Conservation (phyloP, 2,888 invertebrate species). For the Chymomyza procnemis region DNA sequence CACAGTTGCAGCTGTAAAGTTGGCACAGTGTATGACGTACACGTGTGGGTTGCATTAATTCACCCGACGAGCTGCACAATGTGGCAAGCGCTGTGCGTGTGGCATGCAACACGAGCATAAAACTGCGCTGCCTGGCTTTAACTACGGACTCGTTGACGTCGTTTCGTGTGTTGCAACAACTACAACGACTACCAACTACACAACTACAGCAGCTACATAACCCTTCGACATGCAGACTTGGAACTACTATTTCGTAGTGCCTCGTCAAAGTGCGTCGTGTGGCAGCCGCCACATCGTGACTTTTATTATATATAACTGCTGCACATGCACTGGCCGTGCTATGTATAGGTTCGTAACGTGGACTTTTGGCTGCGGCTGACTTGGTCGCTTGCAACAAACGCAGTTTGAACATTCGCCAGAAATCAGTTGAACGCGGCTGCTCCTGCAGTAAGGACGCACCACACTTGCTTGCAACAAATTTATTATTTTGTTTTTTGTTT, state of each 20-base stretch:
- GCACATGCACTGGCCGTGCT: conserved; percentile 39
- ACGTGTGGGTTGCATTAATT: conserved; percentile 42
- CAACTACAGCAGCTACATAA: conserved; percentile 50
- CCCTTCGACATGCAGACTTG: conserved; percentile 58
- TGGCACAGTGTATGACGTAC: conserved; percentile 36
- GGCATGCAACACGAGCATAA: conserved; percentile 53
- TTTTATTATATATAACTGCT: conserved; percentile 27
- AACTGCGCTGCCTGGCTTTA: conserved; percentile 20
- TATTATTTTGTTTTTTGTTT: too few species aligned
- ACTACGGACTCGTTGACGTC: not conserved
- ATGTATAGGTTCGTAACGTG: conserved; percentile 41
- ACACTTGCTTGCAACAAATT: conserved; percentile 35
- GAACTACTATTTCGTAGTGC: conserved; percentile 8
- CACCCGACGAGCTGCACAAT: conserved; percentile 10
- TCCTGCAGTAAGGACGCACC: conserved; percentile 77
- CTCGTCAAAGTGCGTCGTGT: conserved; percentile 11
- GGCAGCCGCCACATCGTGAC: conserved; percentile 41
- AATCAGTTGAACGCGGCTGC: conserved; percentile 77
- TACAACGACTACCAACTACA: conserved; percentile 17
- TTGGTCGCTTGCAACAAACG: conserved; percentile 64
- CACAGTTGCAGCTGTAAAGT: conserved; percentile 35
- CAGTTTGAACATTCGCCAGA: conserved; percentile 63
- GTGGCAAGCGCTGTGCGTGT: conserved; percentile 2
- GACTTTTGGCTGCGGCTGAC: conserved; percentile 32
- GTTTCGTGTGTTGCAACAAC: conserved; percentile 18